Conservation (phyloP, 2,888 invertebrate species). For the Sinopyrophorus schimmeli region DNA sequence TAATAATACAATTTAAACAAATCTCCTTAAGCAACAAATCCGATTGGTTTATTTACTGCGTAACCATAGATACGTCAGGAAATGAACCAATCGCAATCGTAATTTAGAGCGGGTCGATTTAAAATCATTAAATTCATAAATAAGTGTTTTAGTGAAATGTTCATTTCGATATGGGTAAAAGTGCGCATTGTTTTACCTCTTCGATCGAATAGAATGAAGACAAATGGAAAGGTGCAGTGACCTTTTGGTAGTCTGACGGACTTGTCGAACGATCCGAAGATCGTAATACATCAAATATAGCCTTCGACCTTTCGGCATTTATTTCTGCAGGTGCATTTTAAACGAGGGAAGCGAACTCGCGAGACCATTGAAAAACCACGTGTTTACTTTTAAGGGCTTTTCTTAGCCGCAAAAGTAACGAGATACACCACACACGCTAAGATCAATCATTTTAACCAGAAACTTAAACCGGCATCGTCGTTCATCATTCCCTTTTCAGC, state of each 20-base stretch:
- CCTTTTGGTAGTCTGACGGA: constrained; percentile 39
- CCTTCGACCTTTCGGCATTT: constrained; percentile 24
- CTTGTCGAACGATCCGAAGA: constrained; percentile 38
- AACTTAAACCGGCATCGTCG: constrained; percentile 33
- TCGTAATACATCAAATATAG: constrained; percentile 38
- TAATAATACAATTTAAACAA: too few species aligned
- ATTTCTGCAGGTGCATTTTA: constrained; percentile 31
- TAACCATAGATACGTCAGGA: too few species aligned
- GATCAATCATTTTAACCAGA: constrained; percentile 32
- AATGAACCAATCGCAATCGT: too few species aligned
- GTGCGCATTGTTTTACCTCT: constrained; percentile 38
- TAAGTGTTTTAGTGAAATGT: constrained; percentile 1
- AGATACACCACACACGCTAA: constrained; percentile 20
- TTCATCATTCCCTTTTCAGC: constrained; percentile 30
- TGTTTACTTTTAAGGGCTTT: constrained; percentile 10
- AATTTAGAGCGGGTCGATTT: too few species aligned
- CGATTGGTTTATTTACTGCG: too few species aligned
- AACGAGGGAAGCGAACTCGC: too few species aligned
- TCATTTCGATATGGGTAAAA: neutral
- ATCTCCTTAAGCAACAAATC: too few species aligned
- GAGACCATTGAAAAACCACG: too few species aligned
- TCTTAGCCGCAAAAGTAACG: constrained; percentile 27
- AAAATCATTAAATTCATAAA: too few species aligned
- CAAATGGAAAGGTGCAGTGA: constrained; percentile 43
- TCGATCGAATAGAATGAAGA: constrained; percentile 43